These are phyloP conservation scores for Kuschelorhynchus macadamiae DNA, from an alignment of 2,888 invertebrate species.

Conservation along the genomic window DNA sequence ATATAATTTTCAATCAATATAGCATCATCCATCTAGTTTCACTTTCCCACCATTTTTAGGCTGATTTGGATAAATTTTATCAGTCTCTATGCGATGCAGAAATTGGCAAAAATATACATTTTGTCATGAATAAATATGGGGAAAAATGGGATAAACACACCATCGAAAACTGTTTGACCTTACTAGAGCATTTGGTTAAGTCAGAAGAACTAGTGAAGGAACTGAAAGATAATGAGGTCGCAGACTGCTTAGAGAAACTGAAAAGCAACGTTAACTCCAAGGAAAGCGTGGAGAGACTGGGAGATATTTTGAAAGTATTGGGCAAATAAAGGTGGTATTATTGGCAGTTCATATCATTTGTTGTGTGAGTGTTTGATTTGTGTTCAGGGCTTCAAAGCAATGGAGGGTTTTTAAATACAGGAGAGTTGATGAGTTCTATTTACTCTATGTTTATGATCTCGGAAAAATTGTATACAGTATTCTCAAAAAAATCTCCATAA, in stretches of 20 bases:
- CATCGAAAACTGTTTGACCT: conserved; percentile 62
- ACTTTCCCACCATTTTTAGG: too few relatives aligned
- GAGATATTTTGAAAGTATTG: conserved; percentile 16
- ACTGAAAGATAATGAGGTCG: conserved; percentile 57
- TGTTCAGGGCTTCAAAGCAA: too few relatives aligned
- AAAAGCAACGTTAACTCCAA: conserved; percentile 51
- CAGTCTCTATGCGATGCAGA: conserved; percentile 58
- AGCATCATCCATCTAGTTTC: too few relatives aligned
- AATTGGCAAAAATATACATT: conserved; percentile 63
- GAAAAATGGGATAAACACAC: conserved; percentile 64
- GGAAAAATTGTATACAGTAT: too few relatives aligned
- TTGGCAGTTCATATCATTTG: background rate
- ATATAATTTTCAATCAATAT: too few relatives aligned
- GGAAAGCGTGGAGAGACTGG: conserved; percentile 19
- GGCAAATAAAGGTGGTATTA: conserved; percentile 10
- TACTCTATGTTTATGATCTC: too few relatives aligned
- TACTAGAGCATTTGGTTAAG: conserved; percentile 60
- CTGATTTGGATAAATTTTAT: conserved; percentile 39
- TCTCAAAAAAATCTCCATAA: too few relatives aligned
- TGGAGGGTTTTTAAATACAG: too few relatives aligned
- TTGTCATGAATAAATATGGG: conserved; percentile 62
- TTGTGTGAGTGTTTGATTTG: background rate
- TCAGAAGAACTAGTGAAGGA: conserved; percentile 56
- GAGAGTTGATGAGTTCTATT: too few relatives aligned
- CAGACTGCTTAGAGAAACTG: conserved; percentile 55